Evolutionary conservation across 1,140 invertebrate species (phyloP), one percentile per base, ranked within the genome.

Genomic region (Drosophila carrolli): DNA sequence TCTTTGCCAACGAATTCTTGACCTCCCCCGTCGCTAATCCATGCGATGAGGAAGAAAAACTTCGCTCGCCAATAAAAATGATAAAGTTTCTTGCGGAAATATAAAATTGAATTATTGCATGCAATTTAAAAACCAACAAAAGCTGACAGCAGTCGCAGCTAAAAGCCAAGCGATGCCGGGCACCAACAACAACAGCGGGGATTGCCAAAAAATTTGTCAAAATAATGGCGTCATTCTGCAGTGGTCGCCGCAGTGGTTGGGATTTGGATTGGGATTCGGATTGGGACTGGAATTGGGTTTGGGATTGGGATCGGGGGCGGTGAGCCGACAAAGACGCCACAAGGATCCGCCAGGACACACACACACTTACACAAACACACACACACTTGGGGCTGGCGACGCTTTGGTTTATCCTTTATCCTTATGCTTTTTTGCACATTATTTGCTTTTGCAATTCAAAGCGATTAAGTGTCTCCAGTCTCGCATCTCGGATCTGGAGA

Each of bases 181-280:
- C 38, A 67, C 19, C 62, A 68, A 57, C 61, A 84, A 66, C 75
- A 86, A 85, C 67, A 77, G 61, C 70, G 62, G 51, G 50, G 78
- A 77, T 79, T 91, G 89, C 89, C 89, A 91, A 91, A 91, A 88
- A 91, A 91, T 91, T 91, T 90, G 89, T 91, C 84, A 91, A 91
- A 89, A 86, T 86, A 91, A 91, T 91, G 85, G 89, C 89, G 89
- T 84, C 81, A 84, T 91, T 89, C 80, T 81, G 81, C 84, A 89
- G 81, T 88, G 80, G 84, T 75, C 83, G 79, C 61, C 83, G 70
- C 61, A 68, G 66, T 41, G 58, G 66, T 48, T 23, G 23, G 23
- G 23, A 23, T 51, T 13, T 47, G 37, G 32, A 16, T 32, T 32
- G n/a, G 11, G 27, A 27, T 14, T 9, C 6, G 44, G 29, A 40